These are phyloP conservation scores for Tilapia sparmanii DNA, from an alignment of 2,113 vertebrate species.

Conservation along the genomic window DNA sequence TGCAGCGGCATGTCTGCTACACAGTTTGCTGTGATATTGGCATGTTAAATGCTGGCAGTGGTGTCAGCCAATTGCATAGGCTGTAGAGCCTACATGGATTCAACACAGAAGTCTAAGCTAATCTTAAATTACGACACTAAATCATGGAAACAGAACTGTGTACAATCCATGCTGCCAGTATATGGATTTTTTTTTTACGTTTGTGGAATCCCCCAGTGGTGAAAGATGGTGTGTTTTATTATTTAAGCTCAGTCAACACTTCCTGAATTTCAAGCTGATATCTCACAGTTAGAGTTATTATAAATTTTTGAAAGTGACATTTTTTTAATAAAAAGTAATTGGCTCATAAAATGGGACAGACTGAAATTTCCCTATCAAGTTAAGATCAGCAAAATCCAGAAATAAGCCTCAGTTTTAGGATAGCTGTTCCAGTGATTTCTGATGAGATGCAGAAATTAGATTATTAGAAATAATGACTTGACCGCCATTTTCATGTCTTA, in stretches of 20 bases:
- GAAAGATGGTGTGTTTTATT: not conserved
- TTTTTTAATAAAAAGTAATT: not conserved
- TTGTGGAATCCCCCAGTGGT: not conserved
- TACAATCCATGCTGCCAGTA: not conserved
- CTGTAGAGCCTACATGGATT: not conserved
- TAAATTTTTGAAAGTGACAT: not conserved
- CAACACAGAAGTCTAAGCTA: not conserved
- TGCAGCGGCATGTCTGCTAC: not conserved
- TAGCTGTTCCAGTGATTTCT: not conserved
- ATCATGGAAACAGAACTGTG: not conserved
- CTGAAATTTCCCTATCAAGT: not conserved
- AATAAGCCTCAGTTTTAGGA: not conserved
- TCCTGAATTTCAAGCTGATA: not conserved
- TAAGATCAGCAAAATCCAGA: not conserved
- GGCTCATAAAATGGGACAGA: not conserved
- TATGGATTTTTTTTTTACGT: not conserved
- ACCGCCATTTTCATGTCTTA: not conserved
- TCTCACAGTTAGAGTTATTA: not conserved
- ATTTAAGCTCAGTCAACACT: not conserved
- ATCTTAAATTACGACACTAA: not conserved
- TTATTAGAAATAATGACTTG: not conserved
- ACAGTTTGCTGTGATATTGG: not conserved
- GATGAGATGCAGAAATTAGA: not conserved
- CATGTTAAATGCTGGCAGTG: not conserved
- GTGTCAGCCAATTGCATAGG: not conserved